Conservation (phyloP, 2,797 vertebrate species). For the Girardinus metallicus region DNA sequence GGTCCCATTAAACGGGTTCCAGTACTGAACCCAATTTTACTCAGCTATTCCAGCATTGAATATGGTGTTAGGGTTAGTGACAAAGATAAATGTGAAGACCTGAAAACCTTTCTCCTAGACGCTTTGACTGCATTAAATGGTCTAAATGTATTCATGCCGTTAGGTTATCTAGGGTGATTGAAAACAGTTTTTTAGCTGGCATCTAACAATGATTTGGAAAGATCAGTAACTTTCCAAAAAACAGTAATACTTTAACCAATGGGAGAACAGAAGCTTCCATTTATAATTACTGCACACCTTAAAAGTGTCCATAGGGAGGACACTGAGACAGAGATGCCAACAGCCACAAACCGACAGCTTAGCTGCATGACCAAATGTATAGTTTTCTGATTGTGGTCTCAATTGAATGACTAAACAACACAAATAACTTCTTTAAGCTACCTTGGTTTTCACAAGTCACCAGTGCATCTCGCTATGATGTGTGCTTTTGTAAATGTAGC, state of each 20-base stretch:
- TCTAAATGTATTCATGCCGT: background rate
- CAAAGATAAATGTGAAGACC: background rate
- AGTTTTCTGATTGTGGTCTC: background rate
- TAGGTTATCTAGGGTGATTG: background rate
- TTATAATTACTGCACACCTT: background rate
- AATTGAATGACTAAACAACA: background rate
- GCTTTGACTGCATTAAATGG: background rate
- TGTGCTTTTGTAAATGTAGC: background rate
- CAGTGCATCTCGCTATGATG: background rate
- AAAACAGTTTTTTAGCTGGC: background rate
- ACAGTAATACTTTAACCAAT: too few relatives aligned
- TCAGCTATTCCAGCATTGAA: background rate
- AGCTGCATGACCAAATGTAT: background rate
- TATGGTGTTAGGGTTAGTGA: too few relatives aligned
- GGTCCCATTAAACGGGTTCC: background rate
- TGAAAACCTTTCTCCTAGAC: background rate
- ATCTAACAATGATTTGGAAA: background rate
- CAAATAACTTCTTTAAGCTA: background rate
- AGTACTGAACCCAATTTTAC: background rate
- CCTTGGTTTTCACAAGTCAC: background rate
- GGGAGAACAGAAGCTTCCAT: background rate
- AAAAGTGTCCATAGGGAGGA: background rate
- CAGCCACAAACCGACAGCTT: background rate
- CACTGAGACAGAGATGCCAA: background rate
- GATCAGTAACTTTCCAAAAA: background rate